Conservation (phyloP, 2,797 vertebrate genomes). For the Eulemur coronatus region DNA sequence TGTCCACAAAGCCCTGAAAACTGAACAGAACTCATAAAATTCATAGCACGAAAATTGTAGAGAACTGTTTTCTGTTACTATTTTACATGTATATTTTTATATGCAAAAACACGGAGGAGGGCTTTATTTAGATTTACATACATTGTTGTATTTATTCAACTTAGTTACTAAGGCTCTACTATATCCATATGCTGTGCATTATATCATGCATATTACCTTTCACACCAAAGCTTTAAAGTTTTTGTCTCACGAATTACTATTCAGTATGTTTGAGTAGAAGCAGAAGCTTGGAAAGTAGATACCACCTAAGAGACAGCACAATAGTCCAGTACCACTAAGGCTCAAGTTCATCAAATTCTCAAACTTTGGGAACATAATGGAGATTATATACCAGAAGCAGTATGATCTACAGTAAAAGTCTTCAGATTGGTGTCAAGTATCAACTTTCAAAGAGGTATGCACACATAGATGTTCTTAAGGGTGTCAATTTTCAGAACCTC, state of each 20-base stretch:
- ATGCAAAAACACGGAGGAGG: neutral
- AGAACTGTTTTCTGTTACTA: neutral
- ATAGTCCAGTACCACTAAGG: neutral
- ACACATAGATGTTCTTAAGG: neutral
- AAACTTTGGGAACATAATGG: neutral
- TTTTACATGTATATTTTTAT: neutral
- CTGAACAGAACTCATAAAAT: neutral
- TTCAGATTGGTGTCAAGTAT: neutral
- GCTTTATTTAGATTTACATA: neutral
- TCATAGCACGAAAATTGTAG: neutral
- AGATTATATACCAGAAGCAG: neutral
- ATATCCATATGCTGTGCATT: neutral
- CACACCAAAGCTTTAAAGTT: neutral
- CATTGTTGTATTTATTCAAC: neutral
- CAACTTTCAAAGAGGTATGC: neutral
- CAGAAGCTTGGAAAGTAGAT: neutral
- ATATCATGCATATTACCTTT: neutral
- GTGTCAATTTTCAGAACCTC: neutral
- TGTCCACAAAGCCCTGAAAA: neutral
- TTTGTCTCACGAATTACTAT: neutral
- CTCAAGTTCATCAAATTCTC: neutral
- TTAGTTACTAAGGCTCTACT: neutral
- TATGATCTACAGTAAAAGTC: neutral
- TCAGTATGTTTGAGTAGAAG: neutral
- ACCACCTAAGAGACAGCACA: neutral